phyloP scores from a whole-genome alignment of 2,113 vertebrate species.

The Romanogobio albipinnatus region DNA sequence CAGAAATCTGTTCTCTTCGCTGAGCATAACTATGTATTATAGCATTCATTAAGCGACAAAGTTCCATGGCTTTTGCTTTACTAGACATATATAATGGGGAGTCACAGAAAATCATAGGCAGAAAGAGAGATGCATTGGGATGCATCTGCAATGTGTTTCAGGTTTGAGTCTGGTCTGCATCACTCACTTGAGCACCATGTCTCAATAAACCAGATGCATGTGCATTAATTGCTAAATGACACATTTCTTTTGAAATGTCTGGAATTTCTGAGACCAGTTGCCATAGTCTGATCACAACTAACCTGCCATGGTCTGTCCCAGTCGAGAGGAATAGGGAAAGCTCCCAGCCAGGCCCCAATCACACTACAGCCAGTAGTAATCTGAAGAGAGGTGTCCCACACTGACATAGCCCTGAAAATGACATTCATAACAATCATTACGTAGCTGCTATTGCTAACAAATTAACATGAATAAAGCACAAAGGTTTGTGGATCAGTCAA shows the following conservation, averaged over 20 bases:
- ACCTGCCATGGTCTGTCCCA: slow-evolving; percentile 99
- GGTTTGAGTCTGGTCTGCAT: neutral
- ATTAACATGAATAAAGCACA: neutral
- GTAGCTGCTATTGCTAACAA: neutral
- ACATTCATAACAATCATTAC: slow-evolving; percentile 30
- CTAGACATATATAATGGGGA: neutral
- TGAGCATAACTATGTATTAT: neutral
- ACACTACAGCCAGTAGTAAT: slow-evolving; percentile 87
- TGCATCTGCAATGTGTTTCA: neutral
- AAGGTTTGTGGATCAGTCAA: no score
- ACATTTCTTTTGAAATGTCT: neutral
- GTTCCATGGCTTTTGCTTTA: neutral
- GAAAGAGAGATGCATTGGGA: neutral
- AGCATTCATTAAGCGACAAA: neutral
- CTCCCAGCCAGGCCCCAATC: slow-evolving; percentile 90
- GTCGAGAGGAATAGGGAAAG: slow-evolving; percentile 94
- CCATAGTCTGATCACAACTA: slow-evolving; percentile 53
- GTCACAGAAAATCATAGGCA: no score
- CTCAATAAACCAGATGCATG: neutral
- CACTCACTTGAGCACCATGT: neutral
- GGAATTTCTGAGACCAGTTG: neutral
- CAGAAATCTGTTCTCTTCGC: neutral
- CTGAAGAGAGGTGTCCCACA: slow-evolving; percentile 94
- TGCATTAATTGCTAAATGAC: neutral
- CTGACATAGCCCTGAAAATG: slow-evolving; percentile 83